A percentile compares a stretch with the other conserved stretches of the same genome.
Evolutionary conservation across 92 coral and sea anemone genomes (phyloP).

Genomic region (Epizoanthus illoricatus): DNA sequence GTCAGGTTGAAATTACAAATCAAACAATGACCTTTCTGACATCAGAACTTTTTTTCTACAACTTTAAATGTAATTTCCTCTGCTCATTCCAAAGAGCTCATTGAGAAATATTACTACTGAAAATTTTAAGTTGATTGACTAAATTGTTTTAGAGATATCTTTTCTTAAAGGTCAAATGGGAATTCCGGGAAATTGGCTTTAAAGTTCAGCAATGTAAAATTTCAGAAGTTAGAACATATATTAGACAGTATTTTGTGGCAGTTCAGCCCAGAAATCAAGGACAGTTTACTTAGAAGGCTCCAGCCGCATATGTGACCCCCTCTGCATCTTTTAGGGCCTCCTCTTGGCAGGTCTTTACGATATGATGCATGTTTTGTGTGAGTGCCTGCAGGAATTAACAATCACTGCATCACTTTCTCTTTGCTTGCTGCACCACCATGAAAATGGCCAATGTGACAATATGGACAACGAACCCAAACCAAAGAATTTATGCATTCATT

Average conservation of each 20-base stretch:
- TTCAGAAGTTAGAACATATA: slow-evolving; percentile 8
- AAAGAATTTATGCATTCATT: slow-evolving; percentile 41
- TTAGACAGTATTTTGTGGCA: background rate
- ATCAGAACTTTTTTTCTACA: slow-evolving; percentile 11
- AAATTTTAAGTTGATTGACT: slow-evolving; percentile 45
- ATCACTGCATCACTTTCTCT: slow-evolving; percentile 41
- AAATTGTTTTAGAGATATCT: slow-evolving; percentile 29
- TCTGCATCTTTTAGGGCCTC: slow-evolving; percentile 48
- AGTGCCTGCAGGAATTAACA: slow-evolving; percentile 40
- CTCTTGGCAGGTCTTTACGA: slow-evolving; percentile 41
- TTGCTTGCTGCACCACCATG: slow-evolving; percentile 46
- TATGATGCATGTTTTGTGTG: slow-evolving; percentile 33
- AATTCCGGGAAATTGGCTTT: slow-evolving; percentile 26
- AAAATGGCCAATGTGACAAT: too few relatives aligned
- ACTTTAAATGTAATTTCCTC: background rate
- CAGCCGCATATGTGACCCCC: slow-evolving; percentile 43
- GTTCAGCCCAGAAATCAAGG: background rate
- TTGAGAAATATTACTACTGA: slow-evolving; percentile 28
- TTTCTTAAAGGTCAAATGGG: slow-evolving; percentile 35
- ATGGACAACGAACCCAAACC: slow-evolving; percentile 52
- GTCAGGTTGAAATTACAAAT: slow-evolving; percentile 7
- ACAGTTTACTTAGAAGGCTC: slow-evolving; percentile 38
- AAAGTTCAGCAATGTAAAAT: slow-evolving; percentile 18
- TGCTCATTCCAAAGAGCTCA: slow-evolving; percentile 35
- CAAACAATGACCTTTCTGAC: background rate